Conservation (phyloP, 2,113 vertebrate genomes). For the Picathartes gymnocephalus region DNA sequence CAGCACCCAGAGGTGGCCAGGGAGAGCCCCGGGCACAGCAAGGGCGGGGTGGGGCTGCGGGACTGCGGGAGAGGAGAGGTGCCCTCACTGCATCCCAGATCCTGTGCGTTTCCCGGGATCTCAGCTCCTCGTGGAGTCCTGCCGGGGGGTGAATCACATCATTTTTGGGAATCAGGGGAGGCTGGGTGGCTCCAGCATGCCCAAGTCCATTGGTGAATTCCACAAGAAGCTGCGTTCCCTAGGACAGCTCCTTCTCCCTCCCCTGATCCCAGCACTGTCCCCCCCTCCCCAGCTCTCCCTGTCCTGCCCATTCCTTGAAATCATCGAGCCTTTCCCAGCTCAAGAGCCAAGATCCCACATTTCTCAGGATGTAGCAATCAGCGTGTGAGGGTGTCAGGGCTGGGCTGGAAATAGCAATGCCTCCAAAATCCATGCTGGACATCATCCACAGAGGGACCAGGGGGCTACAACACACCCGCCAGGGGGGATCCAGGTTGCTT, state of each 20-base stretch:
- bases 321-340: background rate
- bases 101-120: rapidly evolving
- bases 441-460: background rate
- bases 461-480: background rate
- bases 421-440: background rate
- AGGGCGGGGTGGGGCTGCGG: background rate
- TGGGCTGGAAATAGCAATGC: background rate
- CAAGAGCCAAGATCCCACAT: background rate
- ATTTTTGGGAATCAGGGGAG: background rate
- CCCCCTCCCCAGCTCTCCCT: background rate
- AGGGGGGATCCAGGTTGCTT: background rate
- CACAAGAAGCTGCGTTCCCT: background rate
- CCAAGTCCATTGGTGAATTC: background rate
- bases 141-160: background rate
- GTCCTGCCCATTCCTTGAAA: background rate
- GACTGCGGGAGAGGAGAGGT: background rate
- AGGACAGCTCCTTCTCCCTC: rapidly evolving
- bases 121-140: background rate
- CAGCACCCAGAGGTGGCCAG: too few species aligned
- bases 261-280: background rate
- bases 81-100: rapidly evolving
- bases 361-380: background rate
- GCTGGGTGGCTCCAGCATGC: background rate
- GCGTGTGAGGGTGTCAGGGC: background rate
- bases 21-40: background rate